phyloP scores from a whole-genome alignment of 2,888 invertebrate species.

The Drosophila ustulata region DNA sequence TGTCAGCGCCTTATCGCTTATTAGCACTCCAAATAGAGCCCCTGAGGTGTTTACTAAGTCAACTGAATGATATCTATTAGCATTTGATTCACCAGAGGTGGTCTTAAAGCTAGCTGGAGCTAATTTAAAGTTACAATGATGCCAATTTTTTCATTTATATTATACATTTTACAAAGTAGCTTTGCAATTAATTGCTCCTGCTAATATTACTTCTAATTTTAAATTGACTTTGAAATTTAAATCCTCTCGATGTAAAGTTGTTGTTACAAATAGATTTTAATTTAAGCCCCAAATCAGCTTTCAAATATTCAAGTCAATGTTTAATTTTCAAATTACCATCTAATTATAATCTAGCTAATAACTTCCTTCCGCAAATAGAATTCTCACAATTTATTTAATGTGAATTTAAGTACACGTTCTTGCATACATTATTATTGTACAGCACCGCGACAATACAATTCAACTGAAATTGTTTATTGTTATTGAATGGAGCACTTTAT shows the following conservation, averaged over 20 bases:
- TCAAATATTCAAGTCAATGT: neutral
- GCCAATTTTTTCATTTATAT: neutral
- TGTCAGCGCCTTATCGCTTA: constrained; percentile 41
- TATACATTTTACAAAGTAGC: neutral
- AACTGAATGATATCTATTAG: constrained; percentile 29
- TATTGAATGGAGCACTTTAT: constrained; percentile 3
- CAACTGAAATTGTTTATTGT: constrained; percentile 10
- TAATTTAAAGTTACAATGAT: neutral
- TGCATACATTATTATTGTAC: neutral
- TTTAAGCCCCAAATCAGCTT: neutral
- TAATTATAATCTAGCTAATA: too few relatives aligned
- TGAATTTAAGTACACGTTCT: neutral
- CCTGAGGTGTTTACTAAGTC: constrained; percentile 56
- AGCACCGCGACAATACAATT: neutral
- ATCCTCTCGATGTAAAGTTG: too few relatives aligned
- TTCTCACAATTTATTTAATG: neutral
- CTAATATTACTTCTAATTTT: too few relatives aligned
- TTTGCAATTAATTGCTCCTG: too few relatives aligned
- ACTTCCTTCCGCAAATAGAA: too few relatives aligned
- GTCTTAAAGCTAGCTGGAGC: neutral
- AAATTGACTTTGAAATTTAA: too few relatives aligned
- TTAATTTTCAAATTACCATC: too few relatives aligned
- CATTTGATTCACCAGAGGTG: constrained; percentile 18
- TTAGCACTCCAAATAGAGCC: constrained; percentile 55
- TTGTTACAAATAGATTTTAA: too few relatives aligned